phyloP scores from a whole-genome alignment of 2,113 vertebrate genomes.

The Amphiprion percula region DNA sequence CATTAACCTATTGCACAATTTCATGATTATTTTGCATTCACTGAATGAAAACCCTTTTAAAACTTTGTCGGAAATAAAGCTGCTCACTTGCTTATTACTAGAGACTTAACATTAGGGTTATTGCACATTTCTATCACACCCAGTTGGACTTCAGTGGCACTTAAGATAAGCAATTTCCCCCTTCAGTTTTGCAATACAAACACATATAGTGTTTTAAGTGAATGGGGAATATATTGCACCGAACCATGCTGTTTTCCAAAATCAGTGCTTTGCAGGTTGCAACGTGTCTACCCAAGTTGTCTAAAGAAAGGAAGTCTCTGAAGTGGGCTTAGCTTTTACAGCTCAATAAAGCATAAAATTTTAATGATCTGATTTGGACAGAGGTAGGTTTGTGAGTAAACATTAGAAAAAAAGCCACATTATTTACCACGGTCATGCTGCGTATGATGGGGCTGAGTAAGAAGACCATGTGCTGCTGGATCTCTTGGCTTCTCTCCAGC shows the following conservation, averaged over 20 bases:
- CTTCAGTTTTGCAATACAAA: not conserved
- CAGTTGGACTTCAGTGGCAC: not conserved
- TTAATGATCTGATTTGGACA: not conserved
- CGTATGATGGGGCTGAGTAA: slow-evolving; percentile 85
- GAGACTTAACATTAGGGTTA: not conserved
- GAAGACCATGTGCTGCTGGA: slow-evolving; percentile 85
- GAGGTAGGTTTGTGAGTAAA: not conserved
- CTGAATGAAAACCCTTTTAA: not conserved
- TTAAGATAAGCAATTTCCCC: not conserved
- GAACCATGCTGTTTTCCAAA: not conserved
- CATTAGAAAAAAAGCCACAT: not conserved
- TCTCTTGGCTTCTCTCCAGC: slow-evolving; percentile 81
- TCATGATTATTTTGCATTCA: slow-evolving; percentile 1
- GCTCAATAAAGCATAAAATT: not conserved
- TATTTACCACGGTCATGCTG: slow-evolving; percentile 85
- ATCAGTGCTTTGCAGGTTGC: not conserved
- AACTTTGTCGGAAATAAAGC: not conserved
- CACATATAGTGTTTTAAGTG: not conserved
- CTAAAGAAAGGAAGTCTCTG: not conserved
- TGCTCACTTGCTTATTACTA: not conserved
- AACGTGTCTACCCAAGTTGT: not conserved
- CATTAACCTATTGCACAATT: not conserved
- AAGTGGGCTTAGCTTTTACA: not conserved
- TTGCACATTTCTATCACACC: not conserved
- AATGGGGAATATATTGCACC: not conserved